phyloP scores from a whole-genome alignment of 2,797 vertebrate genomes.

The Morus bassanus region DNA sequence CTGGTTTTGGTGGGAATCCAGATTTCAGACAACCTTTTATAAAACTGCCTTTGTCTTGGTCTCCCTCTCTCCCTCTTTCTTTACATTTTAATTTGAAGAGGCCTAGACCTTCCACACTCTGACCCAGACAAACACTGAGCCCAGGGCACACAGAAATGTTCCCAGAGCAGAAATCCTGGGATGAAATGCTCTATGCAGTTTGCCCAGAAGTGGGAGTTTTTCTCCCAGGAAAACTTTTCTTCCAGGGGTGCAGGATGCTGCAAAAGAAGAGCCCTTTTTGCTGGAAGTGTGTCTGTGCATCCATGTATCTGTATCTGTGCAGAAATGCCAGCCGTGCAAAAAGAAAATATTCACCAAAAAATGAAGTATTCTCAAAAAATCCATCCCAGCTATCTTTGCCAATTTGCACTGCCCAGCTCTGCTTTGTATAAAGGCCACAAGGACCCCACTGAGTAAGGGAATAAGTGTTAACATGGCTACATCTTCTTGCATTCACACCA shows the following conservation, averaged over 20 bases:
- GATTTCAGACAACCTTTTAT: background rate
- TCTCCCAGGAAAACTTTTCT: background rate
- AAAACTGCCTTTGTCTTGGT: background rate
- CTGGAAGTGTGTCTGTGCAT: background rate
- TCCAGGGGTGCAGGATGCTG: background rate
- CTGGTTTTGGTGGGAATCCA: background rate
- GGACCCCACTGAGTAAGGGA: background rate
- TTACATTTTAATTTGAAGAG: background rate
- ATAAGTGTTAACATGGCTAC: background rate
- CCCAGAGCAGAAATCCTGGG: background rate
- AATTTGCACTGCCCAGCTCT: background rate
- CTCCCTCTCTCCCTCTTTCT: background rate
- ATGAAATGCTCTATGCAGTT: background rate
- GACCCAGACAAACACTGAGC: rapidly evolving
- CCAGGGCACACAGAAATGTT: background rate
- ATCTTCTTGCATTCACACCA: rapidly evolving
- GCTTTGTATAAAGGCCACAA: background rate
- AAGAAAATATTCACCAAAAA: background rate
- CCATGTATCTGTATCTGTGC: rapidly evolving
- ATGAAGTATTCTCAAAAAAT: background rate
- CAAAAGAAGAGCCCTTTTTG: background rate
- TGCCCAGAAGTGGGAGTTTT: background rate
- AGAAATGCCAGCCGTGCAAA: background rate
- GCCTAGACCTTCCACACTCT: background rate
- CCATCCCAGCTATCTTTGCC: background rate